Conservation (phyloP, 2,888 invertebrate species). For the Magallana nippona region DNA sequence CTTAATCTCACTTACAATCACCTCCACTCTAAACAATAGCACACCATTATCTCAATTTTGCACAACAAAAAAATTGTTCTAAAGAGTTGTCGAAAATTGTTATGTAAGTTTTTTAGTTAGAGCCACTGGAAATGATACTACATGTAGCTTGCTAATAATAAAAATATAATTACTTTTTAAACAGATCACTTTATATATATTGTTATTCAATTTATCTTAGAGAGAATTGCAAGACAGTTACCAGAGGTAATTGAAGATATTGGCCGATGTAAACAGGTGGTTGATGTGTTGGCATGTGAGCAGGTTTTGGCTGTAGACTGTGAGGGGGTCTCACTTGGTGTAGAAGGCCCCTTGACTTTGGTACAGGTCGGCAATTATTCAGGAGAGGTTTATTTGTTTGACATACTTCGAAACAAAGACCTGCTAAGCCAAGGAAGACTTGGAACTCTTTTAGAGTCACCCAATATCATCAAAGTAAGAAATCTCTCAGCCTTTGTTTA, state of each 20-base stretch:
- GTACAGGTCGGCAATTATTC: conserved; percentile 50
- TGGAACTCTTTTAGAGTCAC: conserved; percentile 38
- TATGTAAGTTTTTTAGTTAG: too few species aligned
- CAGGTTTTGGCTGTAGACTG: conserved; percentile 47
- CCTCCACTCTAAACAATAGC: too few species aligned
- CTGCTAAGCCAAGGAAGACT: conserved; percentile 44
- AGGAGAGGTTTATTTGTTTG: conserved; percentile 52
- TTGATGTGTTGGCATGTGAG: not conserved
- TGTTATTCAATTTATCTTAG: too few species aligned
- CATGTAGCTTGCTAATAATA: too few species aligned
- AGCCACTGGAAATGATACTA: too few species aligned
- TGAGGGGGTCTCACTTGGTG: conserved; percentile 51
- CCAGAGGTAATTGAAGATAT: conserved; percentile 30
- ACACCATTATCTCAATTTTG: too few species aligned
- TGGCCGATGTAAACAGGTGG: conserved; percentile 18
- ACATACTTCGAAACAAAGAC: conserved; percentile 44
- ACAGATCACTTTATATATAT: too few species aligned
- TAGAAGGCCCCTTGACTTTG: conserved; percentile 53
- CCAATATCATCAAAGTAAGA: conserved; percentile 47
- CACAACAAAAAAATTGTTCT: too few species aligned
- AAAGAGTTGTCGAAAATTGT: too few species aligned
- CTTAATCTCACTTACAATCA: too few species aligned
- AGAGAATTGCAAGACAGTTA: not conserved
- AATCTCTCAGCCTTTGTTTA: too few species aligned
- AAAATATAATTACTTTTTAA: too few species aligned